phyloP scores from a whole-genome alignment of 30 jellyfish, hydroid and myxozoan species.

The Mastigias papua region DNA sequence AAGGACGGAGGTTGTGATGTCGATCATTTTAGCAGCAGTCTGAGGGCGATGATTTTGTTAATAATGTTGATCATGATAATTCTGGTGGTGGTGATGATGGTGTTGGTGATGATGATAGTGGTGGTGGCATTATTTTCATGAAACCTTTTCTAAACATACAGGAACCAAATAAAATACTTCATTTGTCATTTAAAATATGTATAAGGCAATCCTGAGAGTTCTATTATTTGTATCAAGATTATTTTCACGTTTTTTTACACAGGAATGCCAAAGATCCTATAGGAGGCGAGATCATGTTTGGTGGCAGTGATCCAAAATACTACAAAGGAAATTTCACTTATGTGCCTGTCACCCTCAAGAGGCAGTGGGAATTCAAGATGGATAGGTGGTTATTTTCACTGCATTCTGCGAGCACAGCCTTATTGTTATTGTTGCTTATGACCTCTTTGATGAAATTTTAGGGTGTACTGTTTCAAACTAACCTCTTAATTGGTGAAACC shows the following conservation, averaged over 20 bases:
- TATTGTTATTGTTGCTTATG: no score
- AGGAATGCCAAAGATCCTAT: slow-evolving; percentile 81
- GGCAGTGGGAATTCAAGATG: slow-evolving; percentile 97
- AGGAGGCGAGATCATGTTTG: slow-evolving; percentile 98
- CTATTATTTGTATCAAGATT: no score
- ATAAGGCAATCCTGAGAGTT: neutral
- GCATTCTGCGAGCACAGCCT: no score
- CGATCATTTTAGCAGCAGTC: neutral
- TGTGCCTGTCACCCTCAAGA: slow-evolving; percentile 88
- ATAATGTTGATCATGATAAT: neutral
- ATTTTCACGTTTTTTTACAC: no score
- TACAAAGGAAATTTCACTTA: slow-evolving; percentile 86
- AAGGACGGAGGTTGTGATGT: neutral
- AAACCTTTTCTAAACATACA: neutral
- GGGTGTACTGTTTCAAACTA: no score
- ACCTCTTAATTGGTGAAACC: no score
- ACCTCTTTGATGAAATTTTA: no score
- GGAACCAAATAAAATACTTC: no score
- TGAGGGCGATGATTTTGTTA: neutral
- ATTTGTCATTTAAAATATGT: no score
- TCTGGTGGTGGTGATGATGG: neutral
- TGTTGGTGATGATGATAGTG: neutral
- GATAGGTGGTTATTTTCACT: slow-evolving; percentile 70
- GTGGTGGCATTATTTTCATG: neutral
- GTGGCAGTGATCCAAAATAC: slow-evolving; percentile 92